Conservation (phyloP, 37 sponge, comb jelly and placozoan genomes). For the Ephydatia muelleri region DNA sequence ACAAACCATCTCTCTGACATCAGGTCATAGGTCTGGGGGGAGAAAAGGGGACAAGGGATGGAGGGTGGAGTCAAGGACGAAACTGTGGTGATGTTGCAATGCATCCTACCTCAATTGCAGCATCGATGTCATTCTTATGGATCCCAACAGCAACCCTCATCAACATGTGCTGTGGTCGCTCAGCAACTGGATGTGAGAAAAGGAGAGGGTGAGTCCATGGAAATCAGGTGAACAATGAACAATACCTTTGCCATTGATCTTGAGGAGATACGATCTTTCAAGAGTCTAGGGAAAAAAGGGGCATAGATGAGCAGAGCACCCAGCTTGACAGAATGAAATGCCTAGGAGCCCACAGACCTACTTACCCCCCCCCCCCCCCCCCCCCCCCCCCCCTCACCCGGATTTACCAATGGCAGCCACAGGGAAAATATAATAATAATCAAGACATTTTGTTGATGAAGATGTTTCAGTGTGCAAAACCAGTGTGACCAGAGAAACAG, state of each 20-base stretch:
- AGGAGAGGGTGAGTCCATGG: background rate
- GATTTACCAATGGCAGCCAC: background rate
- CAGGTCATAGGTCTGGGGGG: constrained; percentile 88
- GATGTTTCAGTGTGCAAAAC: constrained; percentile 52
- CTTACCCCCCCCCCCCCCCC: background rate
- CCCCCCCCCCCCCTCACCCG: background rate
- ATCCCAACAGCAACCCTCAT: constrained; percentile 98
- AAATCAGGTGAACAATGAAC: background rate
- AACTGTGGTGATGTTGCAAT: background rate
- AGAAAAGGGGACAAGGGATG: background rate
- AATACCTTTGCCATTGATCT: constrained; percentile 87
- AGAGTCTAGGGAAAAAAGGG: constrained; percentile 75
- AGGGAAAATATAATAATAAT: background rate
- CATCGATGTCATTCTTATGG: constrained; percentile 83
- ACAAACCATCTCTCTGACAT: constrained; percentile 99
- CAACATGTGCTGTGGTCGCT: constrained; percentile 98
- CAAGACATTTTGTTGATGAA: background rate
- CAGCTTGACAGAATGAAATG: background rate
- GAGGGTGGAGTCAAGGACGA: background rate
- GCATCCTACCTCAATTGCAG: constrained; percentile 74
- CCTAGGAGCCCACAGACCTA: background rate
- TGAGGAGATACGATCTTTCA: constrained; percentile 94
- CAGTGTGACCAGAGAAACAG: background rate
- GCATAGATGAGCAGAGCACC: background rate
- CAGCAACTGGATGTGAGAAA: constrained; percentile 72